These are phyloP conservation scores for Paraplagusia blochii DNA, from an alignment of 2,113 vertebrate species.

Conservation along the genomic window DNA sequence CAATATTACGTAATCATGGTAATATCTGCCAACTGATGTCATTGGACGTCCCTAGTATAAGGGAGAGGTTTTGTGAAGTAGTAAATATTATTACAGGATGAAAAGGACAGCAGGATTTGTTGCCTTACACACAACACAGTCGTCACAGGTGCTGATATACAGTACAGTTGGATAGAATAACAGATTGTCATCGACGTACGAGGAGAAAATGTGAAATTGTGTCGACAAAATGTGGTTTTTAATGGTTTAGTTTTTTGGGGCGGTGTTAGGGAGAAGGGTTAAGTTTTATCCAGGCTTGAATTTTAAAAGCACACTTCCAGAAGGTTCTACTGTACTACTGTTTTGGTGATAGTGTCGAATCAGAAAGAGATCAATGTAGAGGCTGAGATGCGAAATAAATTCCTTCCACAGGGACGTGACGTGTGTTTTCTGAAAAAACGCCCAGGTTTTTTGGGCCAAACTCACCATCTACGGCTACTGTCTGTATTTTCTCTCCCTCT, in stretches of 20 bases:
- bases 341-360: constrained; percentile 28
- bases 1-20: too few species aligned
- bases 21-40: too few species aligned
- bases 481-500: too few species aligned
- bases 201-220: background rate
- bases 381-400: constrained; percentile 56
- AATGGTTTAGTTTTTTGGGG: constrained; percentile 9
- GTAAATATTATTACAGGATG: constrained; percentile 14
- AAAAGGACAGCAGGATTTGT: constrained; percentile 10
- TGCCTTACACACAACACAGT: constrained; percentile 18
- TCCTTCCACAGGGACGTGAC: constrained; percentile 24
- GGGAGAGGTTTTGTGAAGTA: constrained; percentile 21
- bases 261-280: constrained; percentile 2
- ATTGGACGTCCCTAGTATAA: constrained; percentile 13
- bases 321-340: constrained; percentile 31
- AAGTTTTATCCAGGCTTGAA: constrained; percentile 31
- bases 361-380: constrained; percentile 40
- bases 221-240: background rate
- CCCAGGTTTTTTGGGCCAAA: background rate
- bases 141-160: constrained; percentile 15
- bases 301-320: constrained; percentile 36
- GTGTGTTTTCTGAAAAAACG: constrained; percentile 23
- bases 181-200: background rate
- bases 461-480: too few species aligned
- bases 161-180: background rate